Percentiles rank a stretch among this genome's conserved stretches.
Evolutionary conservation across 2,888 invertebrate genomes (phyloP).

Genomic region (Vannuccia rotundouncinata): DNA sequence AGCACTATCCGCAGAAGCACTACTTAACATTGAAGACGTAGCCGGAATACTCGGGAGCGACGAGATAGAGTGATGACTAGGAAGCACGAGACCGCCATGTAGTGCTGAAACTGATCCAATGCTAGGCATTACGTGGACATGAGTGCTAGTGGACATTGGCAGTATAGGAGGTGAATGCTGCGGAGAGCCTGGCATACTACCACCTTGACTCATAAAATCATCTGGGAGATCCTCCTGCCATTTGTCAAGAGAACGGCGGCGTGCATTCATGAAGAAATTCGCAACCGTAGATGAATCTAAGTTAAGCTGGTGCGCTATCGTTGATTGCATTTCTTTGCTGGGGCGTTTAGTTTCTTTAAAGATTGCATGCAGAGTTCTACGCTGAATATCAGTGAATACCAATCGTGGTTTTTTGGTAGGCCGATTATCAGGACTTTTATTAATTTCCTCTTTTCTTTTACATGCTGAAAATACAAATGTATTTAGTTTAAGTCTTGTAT

Average conservation of each 20-base stretch:
- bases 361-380: constrained; percentile 99
- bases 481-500: not conserved
- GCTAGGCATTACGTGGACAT: not conserved
- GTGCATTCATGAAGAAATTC: constrained; percentile 99
- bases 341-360: constrained; percentile 99
- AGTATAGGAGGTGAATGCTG: not conserved
- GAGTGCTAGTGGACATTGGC: not conserved
- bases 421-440: constrained; percentile 32
- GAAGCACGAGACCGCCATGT: not conserved
- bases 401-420: constrained; percentile 87
- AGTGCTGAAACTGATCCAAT: not conserved
- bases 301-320: constrained; percentile 91
- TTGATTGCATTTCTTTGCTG: constrained; percentile 98
- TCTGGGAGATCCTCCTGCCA: constrained; percentile 65
- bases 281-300: constrained; percentile 94
- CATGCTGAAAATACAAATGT: constrained; percentile 31
- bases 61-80: not conserved
- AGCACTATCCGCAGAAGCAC: not conserved
- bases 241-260: constrained; percentile 78
- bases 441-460: constrained; percentile 37
- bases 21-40: not conserved
- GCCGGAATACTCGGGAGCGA: not conserved
- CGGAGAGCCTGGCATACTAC: not conserved
- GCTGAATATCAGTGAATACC: constrained; percentile 99
- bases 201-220: not conserved